Percentiles rank a stretch among this genome's conserved stretches.
phyloP scores from a whole-genome alignment of 2,888 invertebrate genomes.

The Crossocerus cetratus region DNA sequence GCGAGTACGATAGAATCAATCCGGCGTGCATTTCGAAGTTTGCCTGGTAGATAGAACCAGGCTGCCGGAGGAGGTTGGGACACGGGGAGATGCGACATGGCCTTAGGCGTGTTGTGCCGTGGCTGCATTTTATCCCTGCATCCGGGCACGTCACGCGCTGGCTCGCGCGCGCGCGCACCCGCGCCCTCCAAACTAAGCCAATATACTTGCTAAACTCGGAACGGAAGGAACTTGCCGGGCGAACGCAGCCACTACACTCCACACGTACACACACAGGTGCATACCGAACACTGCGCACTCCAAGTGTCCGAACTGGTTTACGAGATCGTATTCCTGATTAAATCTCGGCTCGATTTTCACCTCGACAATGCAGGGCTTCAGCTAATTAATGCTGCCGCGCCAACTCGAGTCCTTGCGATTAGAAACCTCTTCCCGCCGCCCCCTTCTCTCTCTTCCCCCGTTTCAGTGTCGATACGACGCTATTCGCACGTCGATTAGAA shows the following conservation, averaged over 20 bases:
- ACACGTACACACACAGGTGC: neutral
- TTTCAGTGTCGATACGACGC: no score
- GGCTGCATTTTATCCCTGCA: constrained; percentile 54
- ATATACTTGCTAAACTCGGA: constrained; percentile 56
- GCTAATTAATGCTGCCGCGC: constrained; percentile 13
- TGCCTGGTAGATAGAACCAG: neutral
- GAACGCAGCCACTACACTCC: no score
- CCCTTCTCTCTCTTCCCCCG: no score
- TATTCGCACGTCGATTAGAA: no score
- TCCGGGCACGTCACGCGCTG: constrained; percentile 54
- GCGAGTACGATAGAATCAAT: constrained; percentile 5
- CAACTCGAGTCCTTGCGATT: neutral
- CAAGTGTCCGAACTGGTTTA: neutral
- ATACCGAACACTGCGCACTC: neutral
- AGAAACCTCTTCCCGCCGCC: neutral
- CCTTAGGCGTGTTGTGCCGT: constrained; percentile 26
- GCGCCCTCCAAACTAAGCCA: constrained; percentile 57
- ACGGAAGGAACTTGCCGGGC: constrained; percentile 56
- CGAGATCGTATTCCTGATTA: neutral
- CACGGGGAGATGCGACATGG: constrained; percentile 1
- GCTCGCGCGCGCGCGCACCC: no score
- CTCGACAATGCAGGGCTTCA: constrained; percentile 20
- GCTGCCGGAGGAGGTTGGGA: neutral
- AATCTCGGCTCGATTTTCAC: neutral
- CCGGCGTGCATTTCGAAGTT: constrained; percentile 19